These are phyloP conservation scores for Aspiorhynchus laticeps DNA, from an alignment of 2,113 vertebrate species.

Conservation along the genomic window DNA sequence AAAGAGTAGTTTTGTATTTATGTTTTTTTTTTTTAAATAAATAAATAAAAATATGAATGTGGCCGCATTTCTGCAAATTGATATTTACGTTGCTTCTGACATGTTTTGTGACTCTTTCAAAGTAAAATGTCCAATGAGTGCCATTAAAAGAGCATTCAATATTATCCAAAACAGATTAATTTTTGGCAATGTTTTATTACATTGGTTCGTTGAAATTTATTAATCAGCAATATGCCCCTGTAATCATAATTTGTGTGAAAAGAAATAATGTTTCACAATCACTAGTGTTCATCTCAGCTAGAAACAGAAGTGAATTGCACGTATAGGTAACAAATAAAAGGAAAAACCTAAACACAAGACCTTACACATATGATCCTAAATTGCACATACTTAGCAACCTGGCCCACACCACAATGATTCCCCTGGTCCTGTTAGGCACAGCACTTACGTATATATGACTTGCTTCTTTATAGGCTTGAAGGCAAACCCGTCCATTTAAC, in stretches of 20 bases:
- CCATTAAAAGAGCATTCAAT: neutral
- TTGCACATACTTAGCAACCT: neutral
- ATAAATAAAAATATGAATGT: neutral
- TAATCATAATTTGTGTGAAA: neutral
- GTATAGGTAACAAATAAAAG: neutral
- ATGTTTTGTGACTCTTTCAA: neutral
- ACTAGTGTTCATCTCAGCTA: neutral
- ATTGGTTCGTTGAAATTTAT: neutral
- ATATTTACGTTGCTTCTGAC: neutral
- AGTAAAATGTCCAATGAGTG: neutral
- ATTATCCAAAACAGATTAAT: neutral
- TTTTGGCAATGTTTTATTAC: too few relatives aligned
- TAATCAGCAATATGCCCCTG: neutral
- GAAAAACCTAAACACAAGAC: neutral
- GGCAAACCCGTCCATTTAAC: conserved; percentile 36
- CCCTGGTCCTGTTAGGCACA: neutral
- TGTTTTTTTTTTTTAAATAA: neutral
- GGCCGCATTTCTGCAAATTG: neutral
- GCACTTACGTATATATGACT: neutral
- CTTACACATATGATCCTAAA: neutral
- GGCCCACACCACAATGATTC: neutral
- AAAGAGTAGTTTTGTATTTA: neutral
- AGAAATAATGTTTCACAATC: neutral
- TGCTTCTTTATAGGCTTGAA: conserved; percentile 34
- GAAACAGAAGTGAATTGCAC: neutral